These are phyloP conservation scores for Arnoldichthys spilopterus DNA, from an alignment of 2,797 vertebrate species.

Conservation along the genomic window DNA sequence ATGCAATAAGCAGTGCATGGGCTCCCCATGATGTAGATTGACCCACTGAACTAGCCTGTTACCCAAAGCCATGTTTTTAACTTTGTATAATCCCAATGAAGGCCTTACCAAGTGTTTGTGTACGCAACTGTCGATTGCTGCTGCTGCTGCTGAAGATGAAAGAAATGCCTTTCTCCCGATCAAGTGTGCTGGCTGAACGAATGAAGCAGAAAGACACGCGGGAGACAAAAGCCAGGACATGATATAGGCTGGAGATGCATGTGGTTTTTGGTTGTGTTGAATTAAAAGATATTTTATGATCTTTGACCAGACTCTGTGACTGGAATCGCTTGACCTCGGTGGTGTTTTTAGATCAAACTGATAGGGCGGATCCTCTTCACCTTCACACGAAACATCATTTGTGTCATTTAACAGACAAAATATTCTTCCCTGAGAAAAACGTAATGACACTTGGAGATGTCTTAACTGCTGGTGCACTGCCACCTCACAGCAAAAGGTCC, in stretches of 20 bases:
- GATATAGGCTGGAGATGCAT: conserved; percentile 47
- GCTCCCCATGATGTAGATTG: conserved; percentile 15
- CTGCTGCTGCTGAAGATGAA: conserved; percentile 31
- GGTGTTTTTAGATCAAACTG: not conserved
- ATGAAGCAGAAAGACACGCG: conserved; percentile 13
- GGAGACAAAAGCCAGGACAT: conserved; percentile 22
- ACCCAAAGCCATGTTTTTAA: conserved; percentile 37
- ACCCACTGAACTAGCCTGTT: conserved; percentile 13
- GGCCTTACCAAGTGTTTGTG: conserved; percentile 19
- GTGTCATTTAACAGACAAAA: no score
- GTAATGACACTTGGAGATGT: no score
- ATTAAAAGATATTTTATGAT: conserved; percentile 57
- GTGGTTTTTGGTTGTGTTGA: conserved; percentile 52
- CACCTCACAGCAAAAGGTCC: no score
- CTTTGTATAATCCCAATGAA: conserved; percentile 39
- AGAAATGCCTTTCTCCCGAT: conserved; percentile 25
- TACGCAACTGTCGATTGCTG: conserved; percentile 11
- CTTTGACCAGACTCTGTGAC: not conserved
- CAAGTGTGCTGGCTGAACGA: not conserved
- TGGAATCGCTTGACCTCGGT: not conserved
- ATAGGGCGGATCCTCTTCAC: no score
- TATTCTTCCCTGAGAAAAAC: no score
- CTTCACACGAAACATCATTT: no score
- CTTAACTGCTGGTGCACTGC: no score
- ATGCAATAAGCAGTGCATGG: not conserved